Evolutionary conservation across 2,113 vertebrate species (phyloP).

Genomic region (Amphiprion ocellaris): DNA sequence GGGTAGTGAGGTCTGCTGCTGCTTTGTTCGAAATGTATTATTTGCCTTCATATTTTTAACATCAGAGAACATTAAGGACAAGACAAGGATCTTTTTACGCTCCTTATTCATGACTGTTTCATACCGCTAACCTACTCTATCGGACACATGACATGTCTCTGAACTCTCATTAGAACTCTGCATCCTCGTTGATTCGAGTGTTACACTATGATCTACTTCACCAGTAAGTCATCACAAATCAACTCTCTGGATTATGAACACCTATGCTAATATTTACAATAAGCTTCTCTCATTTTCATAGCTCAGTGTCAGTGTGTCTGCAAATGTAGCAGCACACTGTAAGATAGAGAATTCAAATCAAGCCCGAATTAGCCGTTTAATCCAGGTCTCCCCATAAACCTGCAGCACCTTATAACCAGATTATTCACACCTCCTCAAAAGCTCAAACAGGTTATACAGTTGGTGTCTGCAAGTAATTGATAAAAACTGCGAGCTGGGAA

Average conservation of each 20-base stretch:
- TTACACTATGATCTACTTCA: neutral
- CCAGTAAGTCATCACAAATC: conserved; percentile 11
- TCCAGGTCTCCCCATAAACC: conserved; percentile 28
- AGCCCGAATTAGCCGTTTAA: conserved; percentile 35
- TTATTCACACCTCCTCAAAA: conserved; percentile 46
- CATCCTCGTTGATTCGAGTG: conserved; percentile 3
- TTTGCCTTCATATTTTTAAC: conserved; percentile 31
- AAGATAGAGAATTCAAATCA: conserved; percentile 28
- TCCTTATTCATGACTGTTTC: neutral
- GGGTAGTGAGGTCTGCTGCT: conserved; percentile 18
- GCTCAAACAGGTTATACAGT: conserved; percentile 34
- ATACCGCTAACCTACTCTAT: neutral
- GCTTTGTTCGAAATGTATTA: conserved; percentile 23
- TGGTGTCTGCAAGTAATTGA: conserved; percentile 43
- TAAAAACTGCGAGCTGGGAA: conserved; percentile 26
- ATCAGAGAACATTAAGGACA: conserved; percentile 14
- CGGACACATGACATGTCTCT: neutral
- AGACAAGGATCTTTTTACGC: neutral
- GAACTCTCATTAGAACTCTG: neutral
- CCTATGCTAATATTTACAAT: conserved; percentile 7
- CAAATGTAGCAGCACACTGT: neutral
- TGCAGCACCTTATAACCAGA: conserved; percentile 38
- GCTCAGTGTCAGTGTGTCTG: neutral
- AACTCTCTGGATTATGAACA: neutral
- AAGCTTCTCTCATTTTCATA: conserved; percentile 10